Percentiles rank a stretch among this genome's conserved stretches.
Evolutionary conservation across 2,888 invertebrate species (phyloP).

Genomic region (Tenthredo amoena): DNA sequence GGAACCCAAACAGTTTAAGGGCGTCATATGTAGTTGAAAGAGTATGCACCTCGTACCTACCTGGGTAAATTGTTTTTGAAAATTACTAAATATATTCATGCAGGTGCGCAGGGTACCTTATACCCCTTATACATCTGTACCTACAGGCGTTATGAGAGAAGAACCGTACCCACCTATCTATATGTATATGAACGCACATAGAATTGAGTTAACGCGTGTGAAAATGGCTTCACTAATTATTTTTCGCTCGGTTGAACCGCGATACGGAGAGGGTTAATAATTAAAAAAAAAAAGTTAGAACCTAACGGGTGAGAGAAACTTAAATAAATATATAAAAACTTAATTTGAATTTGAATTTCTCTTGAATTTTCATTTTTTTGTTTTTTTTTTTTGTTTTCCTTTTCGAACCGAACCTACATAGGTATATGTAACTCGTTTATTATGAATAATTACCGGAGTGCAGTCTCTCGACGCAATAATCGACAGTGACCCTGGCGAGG

Average conservation of each 20-base stretch:
- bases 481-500: neutral
- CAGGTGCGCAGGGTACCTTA: neutral
- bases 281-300: neutral
- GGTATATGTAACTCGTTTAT: neutral
- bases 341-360: neutral
- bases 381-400: neutral
- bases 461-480: neutral
- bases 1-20: neutral
- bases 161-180: neutral
- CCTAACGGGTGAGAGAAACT: neutral
- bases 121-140: neutral
- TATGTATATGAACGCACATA: neutral
- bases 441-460: neutral
- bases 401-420: neutral
- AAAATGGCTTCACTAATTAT: conserved; percentile 39
- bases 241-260: conserved; percentile 5
- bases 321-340: neutral
- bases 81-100: neutral
- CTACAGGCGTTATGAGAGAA: neutral
- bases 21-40: neutral
- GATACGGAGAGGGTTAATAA: neutral
- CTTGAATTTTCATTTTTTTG: neutral
- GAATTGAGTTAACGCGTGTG: neutral
- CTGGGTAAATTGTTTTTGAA: neutral
- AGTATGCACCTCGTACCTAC: neutral